A percentile compares a stretch with the other conserved stretches of the same genome.
Evolutionary conservation across 1,140 invertebrate genomes (phyloP).

Genomic region (Drosophila carrolli): DNA sequence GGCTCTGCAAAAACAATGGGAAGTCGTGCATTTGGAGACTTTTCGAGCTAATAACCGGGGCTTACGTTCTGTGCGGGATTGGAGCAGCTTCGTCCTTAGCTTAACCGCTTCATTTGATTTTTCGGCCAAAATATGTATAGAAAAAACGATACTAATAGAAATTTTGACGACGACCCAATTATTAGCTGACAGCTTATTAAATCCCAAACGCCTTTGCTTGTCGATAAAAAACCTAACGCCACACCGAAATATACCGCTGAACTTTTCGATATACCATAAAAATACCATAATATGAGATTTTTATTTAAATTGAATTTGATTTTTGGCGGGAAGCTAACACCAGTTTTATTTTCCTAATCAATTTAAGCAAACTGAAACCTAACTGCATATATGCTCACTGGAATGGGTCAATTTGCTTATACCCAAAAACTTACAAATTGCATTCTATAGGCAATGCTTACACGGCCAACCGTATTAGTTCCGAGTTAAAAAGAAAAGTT

Average conservation of each 20-base stretch:
- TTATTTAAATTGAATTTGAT: not conserved
- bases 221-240: not conserved
- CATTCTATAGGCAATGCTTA: too few species aligned
- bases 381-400: too few species aligned
- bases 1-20: conserved; percentile 51
- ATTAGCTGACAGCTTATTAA: conserved; percentile 64
- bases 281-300: not conserved
- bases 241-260: not conserved
- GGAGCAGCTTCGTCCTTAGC: not conserved
- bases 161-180: conserved; percentile 77
- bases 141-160: conserved; percentile 68
- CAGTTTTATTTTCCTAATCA: not conserved
- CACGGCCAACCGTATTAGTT: too few species aligned
- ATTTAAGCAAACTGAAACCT: not conserved
- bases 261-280: not conserved
- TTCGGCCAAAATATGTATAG: conserved; percentile 34
- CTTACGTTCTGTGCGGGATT: conserved; percentile 16
- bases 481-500: too few species aligned
- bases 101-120: conserved; percentile 27
- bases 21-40: conserved; percentile 8
- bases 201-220: conserved; percentile 3
- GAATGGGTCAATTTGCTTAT: too few species aligned
- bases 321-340: not conserved
- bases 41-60: not conserved
- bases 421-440: too few species aligned